Evolutionary conservation across 2,888 invertebrate genomes (phyloP), one percentile per base, ranked within the genome.

Genomic region (Leucoma salicis): DNA sequence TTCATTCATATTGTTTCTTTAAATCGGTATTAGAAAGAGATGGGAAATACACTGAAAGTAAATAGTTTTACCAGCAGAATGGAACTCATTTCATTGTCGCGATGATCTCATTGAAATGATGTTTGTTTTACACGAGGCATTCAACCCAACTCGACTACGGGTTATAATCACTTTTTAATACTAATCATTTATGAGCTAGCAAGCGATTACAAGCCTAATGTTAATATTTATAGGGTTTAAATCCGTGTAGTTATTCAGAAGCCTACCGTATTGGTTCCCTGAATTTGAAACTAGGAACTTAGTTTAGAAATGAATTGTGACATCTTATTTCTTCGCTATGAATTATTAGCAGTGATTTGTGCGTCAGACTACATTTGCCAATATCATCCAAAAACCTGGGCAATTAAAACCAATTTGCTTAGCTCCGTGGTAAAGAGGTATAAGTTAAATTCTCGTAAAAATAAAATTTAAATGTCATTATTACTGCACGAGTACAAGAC

Each of bases 191-290:
- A 14, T 35, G 39, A 15, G 14, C 14, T 59, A 53, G 32, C 21
- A 40, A 56, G 51, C 35, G 31, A 60, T 63, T 59, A 36, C 29
- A 43, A 53, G 47, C 60, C 53, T 41, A 56, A 40, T 54, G 38
- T 45, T 48, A 49, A 34, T 63, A 40, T 48, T 61, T 46, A 58
- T 63, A 62, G 65, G 65, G 63, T 64, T 58, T 37, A 53, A 57
- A 51, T 50, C 51, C 59, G 53, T 46, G 51, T 53, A 57, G 63
- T 61, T 53, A 58, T 69, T 61, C 63, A 51, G 53, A 63, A 66
- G 64, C 62, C 61, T 57, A 63, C 53, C 57, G 59, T 49, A 46
- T 65, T 62, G 62, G 75, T 78, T 77, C 77, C 75, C 74, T 55
- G 44, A 59, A 63, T 69, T 63, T 53, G 70, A 70, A 74, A 73